A percentile compares a stretch with the other conserved stretches of the same genome.
phyloP scores from a whole-genome alignment of 2,113 vertebrate genomes.

The Vidua macroura region DNA sequence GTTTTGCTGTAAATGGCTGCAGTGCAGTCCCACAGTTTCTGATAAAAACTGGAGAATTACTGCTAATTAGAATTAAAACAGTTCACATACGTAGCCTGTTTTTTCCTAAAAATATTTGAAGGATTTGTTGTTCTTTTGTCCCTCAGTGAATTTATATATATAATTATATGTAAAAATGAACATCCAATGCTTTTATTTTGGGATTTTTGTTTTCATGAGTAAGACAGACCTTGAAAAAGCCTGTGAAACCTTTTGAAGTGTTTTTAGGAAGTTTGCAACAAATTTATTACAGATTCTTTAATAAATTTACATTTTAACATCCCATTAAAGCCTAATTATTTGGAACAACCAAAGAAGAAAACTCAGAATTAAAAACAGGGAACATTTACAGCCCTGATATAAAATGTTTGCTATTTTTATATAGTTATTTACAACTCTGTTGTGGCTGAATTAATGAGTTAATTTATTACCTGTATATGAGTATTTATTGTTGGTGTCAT shows the following conservation, averaged over 20 bases:
- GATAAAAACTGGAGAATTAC: background rate
- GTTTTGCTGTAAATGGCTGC: background rate
- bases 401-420: constrained; percentile 46
- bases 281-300: background rate
- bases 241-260: background rate
- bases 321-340: constrained; percentile 15
- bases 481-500: constrained; percentile 36
- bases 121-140: background rate
- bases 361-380: background rate
- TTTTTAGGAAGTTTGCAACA: background rate
- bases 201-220: background rate
- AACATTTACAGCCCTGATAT: background rate
- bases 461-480: constrained; percentile 50
- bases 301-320: constrained; percentile 24
- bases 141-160: background rate
- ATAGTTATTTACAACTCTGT: constrained; percentile 32
- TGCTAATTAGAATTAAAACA: background rate
- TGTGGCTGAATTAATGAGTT: constrained; percentile 45
- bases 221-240: background rate
- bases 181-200: background rate
- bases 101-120: background rate
- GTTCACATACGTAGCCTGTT: rapidly evolving
- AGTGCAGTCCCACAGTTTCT: background rate
- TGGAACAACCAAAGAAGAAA: background rate
- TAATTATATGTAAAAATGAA: background rate